Base-by-base conservation (phyloP, 2,888 invertebrate genomes). In the Orthosia cruda region DNA sequence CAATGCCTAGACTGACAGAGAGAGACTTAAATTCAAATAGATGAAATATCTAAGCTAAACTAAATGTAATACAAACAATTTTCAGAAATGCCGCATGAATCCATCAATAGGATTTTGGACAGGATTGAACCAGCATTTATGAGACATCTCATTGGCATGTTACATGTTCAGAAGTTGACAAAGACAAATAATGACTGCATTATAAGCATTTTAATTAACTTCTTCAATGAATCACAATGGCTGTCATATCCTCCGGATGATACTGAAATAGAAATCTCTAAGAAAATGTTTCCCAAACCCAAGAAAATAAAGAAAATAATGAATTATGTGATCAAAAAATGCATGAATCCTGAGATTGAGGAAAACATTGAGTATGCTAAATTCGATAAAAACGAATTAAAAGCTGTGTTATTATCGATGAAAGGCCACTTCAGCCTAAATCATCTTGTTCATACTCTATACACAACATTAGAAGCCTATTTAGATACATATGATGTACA, bases 101-200 rank as follows among this genome's bases (percentile, higher is more conserved):
- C 94, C 2, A 86, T 95, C 54, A 81, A 90, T 54, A 93, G 87
- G 62, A 91, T 96, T 85, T 78, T 96, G 57, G 92, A 94, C 85
- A 91, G 84, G 73, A 93, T 96, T 73, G 90, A 95, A 86, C 96
- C 96, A 71, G 84, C 91, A 57, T 95, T 90, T 79, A 94, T 96
- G 94, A 92, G 88, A 81, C 89, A 93, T 69, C 80, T 93, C 4
- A 84, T 96, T 59, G 95, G 94, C 45, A 81, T 87, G 54, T 52
- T 90, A 52, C 92, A 94, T 78, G 55, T 93, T 20, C 89, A 93
- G 73, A 87, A 85, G n/a, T 64, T 95, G 66, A 84, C 94, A 0
- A 68, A 81, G 15, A 89, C 89, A 52, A 71, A 91, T 49, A 92
- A 94, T 77, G 84, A 88, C 11, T 91, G 94, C 80, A 89, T 95